Conservation (phyloP, 2,888 invertebrate species). For the Dynastes maya region DNA sequence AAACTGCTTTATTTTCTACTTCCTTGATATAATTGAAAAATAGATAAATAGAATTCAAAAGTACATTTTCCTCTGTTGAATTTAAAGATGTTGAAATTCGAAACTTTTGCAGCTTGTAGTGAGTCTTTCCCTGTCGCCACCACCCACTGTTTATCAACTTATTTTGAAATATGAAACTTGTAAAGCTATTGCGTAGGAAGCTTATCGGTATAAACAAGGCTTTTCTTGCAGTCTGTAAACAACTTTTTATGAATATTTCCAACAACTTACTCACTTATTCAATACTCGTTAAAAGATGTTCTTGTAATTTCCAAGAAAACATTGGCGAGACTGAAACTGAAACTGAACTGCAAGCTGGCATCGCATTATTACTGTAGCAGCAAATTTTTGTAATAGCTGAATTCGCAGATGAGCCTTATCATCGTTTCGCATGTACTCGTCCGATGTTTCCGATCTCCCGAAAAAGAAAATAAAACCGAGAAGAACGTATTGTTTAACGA, state of each 20-base stretch:
- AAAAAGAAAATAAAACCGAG: conserved; percentile 27
- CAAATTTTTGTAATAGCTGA: conserved; percentile 10
- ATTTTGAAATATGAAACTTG: neutral
- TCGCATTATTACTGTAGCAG: conserved; percentile 3
- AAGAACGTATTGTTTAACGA: conserved; percentile 46
- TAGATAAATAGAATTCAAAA: too few species aligned
- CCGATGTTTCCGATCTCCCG: neutral
- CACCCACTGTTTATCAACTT: too few species aligned
- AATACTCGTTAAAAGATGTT: neutral
- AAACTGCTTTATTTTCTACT: too few species aligned
- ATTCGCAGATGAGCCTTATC: conserved; percentile 4
- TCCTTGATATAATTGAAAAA: too few species aligned
- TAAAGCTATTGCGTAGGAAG: neutral
- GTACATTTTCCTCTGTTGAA: too few species aligned
- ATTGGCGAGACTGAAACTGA: too few species aligned
- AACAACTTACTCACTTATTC: neutral
- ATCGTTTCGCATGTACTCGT: neutral
- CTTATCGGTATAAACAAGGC: neutral
- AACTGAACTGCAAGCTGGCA: neutral
- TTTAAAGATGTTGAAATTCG: too few species aligned
- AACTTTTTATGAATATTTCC: neutral
- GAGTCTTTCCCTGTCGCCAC: too few species aligned
- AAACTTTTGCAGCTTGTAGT: too few species aligned
- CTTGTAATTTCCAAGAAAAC: too few species aligned
- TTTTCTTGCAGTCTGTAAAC: neutral